phyloP scores from a whole-genome alignment of 2,113 vertebrate genomes.

The Malurus melanocephalus region DNA sequence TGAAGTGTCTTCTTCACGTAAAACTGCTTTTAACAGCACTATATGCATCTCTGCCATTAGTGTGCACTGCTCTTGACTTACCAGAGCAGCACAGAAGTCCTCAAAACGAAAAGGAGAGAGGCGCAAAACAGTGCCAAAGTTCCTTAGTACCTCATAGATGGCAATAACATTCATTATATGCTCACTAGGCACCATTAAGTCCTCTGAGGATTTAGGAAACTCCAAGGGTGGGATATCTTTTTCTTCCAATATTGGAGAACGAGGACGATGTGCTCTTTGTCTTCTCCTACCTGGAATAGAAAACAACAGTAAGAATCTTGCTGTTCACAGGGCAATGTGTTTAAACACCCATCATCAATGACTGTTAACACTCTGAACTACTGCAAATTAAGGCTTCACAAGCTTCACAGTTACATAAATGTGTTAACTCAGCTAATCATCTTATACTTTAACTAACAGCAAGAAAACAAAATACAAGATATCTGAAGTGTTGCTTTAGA shows the following conservation, averaged over 20 bases:
- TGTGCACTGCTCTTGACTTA: conserved; percentile 95
- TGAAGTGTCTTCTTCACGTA: conserved; percentile 95
- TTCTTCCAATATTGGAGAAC: conserved; percentile 91
- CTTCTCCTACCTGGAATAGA: conserved; percentile 83
- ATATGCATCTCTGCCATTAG: conserved; percentile 95
- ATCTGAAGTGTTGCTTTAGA: not conserved
- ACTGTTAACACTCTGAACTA: not conserved
- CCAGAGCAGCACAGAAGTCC: conserved; percentile 95
- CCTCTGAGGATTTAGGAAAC: conserved; percentile 91
- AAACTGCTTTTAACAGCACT: conserved; percentile 90
- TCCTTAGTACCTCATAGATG: conserved; percentile 93
- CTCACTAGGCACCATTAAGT: conserved; percentile 90
- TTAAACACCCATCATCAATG: not conserved
- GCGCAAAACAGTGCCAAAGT: conserved; percentile 93
- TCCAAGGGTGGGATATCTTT: conserved; percentile 90
- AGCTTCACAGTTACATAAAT: not conserved
- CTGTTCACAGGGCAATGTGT: not conserved
- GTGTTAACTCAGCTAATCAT: not conserved
- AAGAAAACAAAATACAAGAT: not conserved
- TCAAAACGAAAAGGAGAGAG: conserved; percentile 96
- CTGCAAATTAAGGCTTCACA: not conserved
- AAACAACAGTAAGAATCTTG: conserved; percentile 6
- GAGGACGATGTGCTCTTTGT: conserved; percentile 83
- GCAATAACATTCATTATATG: conserved; percentile 91
- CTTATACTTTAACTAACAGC: not conserved